A percentile compares a stretch with the other conserved stretches of the same genome.
These are phyloP conservation scores for Ganaspis sp. DNA, from an alignment of 1,140 invertebrate species.

Conservation along the genomic window DNA sequence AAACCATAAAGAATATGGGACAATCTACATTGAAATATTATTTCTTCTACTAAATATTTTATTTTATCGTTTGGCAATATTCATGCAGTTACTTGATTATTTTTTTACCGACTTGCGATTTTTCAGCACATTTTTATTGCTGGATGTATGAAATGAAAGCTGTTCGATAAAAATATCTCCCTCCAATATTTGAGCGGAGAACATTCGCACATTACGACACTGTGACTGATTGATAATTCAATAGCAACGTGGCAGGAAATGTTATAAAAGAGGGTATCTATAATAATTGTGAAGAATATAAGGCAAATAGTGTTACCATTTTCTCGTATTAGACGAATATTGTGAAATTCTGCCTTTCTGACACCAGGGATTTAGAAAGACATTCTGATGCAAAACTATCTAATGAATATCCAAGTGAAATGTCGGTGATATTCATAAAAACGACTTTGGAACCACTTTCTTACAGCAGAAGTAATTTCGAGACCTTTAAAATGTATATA, in stretches of 20 bases:
- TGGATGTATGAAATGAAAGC: neutral
- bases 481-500: neutral
- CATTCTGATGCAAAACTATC: neutral
- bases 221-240: neutral
- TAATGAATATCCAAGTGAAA: neutral
- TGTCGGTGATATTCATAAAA: neutral
- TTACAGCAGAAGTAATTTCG: neutral
- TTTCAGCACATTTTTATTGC: neutral
- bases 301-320: too few relatives aligned
- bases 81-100: neutral
- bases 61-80: neutral
- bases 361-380: neutral
- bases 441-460: neutral
- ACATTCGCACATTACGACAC: neutral
- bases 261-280: too few relatives aligned
- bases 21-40: neutral
- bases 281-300: too few relatives aligned
- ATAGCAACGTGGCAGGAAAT: neutral
- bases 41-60: conserved; percentile 5
- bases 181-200: neutral
- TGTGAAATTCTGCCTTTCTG: neutral
- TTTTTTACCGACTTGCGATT: neutral
- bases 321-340: neutral
- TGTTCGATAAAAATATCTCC: neutral
- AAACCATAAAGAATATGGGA: too few relatives aligned